These are phyloP conservation scores for Callyntrura guangdongensis DNA, from an alignment of 2,888 invertebrate genomes.

Conservation along the genomic window DNA sequence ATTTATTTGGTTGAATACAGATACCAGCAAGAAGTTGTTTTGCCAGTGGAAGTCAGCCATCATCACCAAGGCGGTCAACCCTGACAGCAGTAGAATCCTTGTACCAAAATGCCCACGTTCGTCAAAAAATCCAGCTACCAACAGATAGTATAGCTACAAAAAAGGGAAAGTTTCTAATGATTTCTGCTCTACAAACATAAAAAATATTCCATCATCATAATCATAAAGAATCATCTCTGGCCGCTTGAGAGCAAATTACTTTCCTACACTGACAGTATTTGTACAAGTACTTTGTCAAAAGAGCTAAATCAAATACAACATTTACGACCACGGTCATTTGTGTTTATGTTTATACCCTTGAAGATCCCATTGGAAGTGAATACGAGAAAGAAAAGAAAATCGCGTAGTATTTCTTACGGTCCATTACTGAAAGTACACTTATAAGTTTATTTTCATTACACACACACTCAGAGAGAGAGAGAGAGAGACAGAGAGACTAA, in stretches of 20 bases:
- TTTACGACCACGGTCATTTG: neutral
- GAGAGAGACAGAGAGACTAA: neutral
- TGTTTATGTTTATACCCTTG: neutral
- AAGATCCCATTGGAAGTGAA: neutral
- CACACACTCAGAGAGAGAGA: neutral
- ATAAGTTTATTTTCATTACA: conserved; percentile 28
- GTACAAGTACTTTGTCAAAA: conserved; percentile 4
- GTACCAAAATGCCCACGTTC: neutral
- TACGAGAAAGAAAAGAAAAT: neutral
- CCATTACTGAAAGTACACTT: neutral
- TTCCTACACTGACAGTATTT: neutral
- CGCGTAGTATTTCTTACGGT: neutral
- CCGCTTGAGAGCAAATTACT: conserved; percentile 5
- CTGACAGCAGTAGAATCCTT: neutral
- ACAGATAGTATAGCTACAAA: neutral
- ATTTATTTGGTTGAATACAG: neutral
- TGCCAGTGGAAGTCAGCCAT: neutral
- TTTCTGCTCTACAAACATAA: neutral
- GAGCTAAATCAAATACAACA: conserved; percentile 3
- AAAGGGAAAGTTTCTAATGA: neutral
- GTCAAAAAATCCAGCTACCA: neutral
- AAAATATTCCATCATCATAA: neutral
- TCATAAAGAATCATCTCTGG: conserved; percentile 1
- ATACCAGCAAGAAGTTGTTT: neutral
- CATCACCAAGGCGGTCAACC: neutral